Base-by-base conservation (phyloP, 2,797 vertebrate species). In the Tolypeutes matacus region DNA sequence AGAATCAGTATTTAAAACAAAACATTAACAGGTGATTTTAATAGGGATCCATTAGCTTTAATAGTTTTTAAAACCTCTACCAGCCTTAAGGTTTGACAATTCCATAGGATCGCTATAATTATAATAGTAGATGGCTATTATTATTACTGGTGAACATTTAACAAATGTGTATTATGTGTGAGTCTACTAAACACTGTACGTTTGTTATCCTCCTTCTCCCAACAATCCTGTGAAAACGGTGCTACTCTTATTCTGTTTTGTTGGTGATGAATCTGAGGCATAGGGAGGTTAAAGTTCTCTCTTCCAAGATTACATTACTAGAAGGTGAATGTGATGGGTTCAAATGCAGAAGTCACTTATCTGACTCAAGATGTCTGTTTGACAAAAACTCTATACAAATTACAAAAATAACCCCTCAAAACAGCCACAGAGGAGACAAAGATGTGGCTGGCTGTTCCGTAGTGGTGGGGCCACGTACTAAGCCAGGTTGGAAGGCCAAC, bases 231-330 rank as follows among this genome's bases (percentile, higher is more conserved):
- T 49, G 65, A 51, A 51, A 87, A 51, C 85, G 2, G 46, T 85
- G 69, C 18, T 72, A 67, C 23, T 64, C 27, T 91, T 81, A 70
- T 29, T 83, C 56, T 17, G 78, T 90, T 92, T 78, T 73, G 36
- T 27, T 86, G 42, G 49, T 69, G 23, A 87, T 93, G 83, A 96
- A 94, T 92, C 49, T 72, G 56, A 90, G 60, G 80, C 27, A 36
- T 31, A 39, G 14, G 49, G 21, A 78, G 21, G 20, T 34, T 96
- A 25, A 51, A 29, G 18, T 67, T 82, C 56, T 76, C 91, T 75
- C 29, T 84, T 76, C 53, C 4, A 64, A 49, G 51, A 34, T 76
- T 91, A 70, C 17, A 56, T 81, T 67, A 46, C 69, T 10, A 89
- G 62, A 89, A 95, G 84, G 60, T 77, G 39, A 86, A 75, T 12